These are phyloP conservation scores for Stercorarius parasiticus DNA, from an alignment of 2,113 vertebrate species.

Conservation along the genomic window DNA sequence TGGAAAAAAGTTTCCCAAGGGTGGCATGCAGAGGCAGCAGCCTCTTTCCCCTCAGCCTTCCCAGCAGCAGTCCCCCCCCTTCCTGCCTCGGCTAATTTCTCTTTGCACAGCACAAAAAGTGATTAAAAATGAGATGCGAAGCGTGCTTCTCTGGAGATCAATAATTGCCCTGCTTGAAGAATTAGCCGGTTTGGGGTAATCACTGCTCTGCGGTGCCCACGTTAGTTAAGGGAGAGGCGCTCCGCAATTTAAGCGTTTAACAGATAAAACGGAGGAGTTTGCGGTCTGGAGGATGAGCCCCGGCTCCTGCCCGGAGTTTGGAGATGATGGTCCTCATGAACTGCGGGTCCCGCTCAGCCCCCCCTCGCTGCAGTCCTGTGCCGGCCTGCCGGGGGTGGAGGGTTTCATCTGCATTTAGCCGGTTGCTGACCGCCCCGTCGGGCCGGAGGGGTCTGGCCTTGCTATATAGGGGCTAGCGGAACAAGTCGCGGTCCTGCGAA, in stretches of 20 bases:
- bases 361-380: neutral
- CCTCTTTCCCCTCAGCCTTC: neutral
- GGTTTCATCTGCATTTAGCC: constrained; percentile 67
- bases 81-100: neutral
- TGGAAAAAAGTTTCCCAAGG: neutral
- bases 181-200: constrained; percentile 29
- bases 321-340: neutral
- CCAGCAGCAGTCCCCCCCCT: neutral
- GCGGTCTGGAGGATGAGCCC: neutral
- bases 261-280: neutral
- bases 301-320: neutral
- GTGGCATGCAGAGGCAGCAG: neutral
- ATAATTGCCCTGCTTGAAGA: constrained; percentile 16
- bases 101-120: neutral
- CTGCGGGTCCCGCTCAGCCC: rapidly evolving
- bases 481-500: constrained; percentile 22
- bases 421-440: constrained; percentile 69
- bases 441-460: constrained; percentile 66
- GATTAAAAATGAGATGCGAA: constrained; percentile 42
- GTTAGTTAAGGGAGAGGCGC: neutral
- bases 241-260: neutral
- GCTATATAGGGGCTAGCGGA: constrained; percentile 31
- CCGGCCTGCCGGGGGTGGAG: neutral
- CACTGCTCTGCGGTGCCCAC: neutral
- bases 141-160: neutral